These are phyloP conservation scores for Heterotis niloticus DNA, from an alignment of 2,113 vertebrate genomes.

Conservation along the genomic window DNA sequence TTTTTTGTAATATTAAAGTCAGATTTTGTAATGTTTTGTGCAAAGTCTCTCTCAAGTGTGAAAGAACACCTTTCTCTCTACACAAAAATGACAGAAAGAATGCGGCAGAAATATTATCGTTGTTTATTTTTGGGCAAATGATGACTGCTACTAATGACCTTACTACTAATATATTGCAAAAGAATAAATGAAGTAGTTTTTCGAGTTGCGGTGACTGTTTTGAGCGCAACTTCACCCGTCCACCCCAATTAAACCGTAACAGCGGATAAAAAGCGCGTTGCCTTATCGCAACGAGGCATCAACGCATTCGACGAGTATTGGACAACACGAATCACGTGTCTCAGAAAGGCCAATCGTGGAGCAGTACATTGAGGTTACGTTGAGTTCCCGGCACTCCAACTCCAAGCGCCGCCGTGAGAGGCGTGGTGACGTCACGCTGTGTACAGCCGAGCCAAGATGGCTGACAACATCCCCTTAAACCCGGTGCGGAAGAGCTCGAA, in stretches of 20 bases:
- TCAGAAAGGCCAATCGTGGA: neutral
- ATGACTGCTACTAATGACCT: too few relatives aligned
- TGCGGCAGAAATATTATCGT: too few relatives aligned
- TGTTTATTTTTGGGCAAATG: too few relatives aligned
- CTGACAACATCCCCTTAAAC: constrained; percentile 65
- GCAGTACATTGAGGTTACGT: neutral
- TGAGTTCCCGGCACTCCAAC: neutral
- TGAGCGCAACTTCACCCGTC: neutral
- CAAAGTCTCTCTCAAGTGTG: too few relatives aligned
- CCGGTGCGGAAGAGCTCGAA: constrained; percentile 58
- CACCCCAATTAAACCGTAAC: neutral
- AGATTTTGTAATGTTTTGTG: too few relatives aligned
- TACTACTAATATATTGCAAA: too few relatives aligned
- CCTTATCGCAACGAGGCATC: constrained; percentile 3
- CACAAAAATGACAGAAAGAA: too few relatives aligned
- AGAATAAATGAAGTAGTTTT: too few relatives aligned
- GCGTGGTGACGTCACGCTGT: constrained; percentile 52
- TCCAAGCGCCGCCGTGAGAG: neutral
- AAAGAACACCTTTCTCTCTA: too few relatives aligned
- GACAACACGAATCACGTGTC: neutral
- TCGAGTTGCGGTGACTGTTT: neutral
- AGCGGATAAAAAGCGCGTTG: neutral
- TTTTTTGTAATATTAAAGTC: too few relatives aligned
- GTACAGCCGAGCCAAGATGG: constrained; percentile 62
- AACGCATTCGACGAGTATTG: constrained; percentile 5